Base-by-base conservation (phyloP, 2,888 invertebrate genomes). In the Ophion ventricosus region DNA sequence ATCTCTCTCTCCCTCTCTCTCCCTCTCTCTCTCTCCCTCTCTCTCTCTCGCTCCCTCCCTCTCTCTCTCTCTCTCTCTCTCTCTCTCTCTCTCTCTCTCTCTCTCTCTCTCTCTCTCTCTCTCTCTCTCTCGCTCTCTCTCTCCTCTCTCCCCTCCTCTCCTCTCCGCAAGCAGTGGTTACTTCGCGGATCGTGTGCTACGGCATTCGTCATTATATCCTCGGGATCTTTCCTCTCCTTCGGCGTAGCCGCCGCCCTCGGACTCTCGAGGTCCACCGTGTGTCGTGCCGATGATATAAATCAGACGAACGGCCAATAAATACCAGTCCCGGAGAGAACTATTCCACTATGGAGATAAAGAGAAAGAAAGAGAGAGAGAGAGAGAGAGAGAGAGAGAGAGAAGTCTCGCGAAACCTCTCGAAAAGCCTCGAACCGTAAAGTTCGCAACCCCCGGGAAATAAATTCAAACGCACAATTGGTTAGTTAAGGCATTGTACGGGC, bases 391-490 rank as follows among this genome's bases (percentile, higher is more conserved):
- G 64, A 35, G 54, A 35, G 56, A 49, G 70, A 83, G 56, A 83
- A 74, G 64, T 67, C 43, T 77, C 77, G 76, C 61, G 66, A 40
- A 70, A 76, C 25, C 57, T 59, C 81, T 57, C 25, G 70, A 72
- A 14, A 8, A 49, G 72, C 54, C 82, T 83, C 81, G 61, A 54
- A 69, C 75, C 83, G 84, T 80, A 87, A 87, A 82, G 66, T 86
- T 87, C 85, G 83, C 84, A 84, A 82, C 80, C 77, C 82, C 73
- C 64, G 72, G 72, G 77, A 87, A 88, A 91, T 90, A 90, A 90
- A 91, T 91, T 88, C 85, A 83, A 80, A 88, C 86, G 88, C 85
- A 88, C 88, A 88, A 91, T 91, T 87, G 89, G 89, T 90, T 89
- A 89, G 90, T 90, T 90, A 90, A 82, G 75, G 84, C 82, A 79